A percentile compares a stretch with the other conserved stretches of the same genome.
phyloP scores from a whole-genome alignment of 1,140 invertebrate genomes.

The Diorhabda elongata region DNA sequence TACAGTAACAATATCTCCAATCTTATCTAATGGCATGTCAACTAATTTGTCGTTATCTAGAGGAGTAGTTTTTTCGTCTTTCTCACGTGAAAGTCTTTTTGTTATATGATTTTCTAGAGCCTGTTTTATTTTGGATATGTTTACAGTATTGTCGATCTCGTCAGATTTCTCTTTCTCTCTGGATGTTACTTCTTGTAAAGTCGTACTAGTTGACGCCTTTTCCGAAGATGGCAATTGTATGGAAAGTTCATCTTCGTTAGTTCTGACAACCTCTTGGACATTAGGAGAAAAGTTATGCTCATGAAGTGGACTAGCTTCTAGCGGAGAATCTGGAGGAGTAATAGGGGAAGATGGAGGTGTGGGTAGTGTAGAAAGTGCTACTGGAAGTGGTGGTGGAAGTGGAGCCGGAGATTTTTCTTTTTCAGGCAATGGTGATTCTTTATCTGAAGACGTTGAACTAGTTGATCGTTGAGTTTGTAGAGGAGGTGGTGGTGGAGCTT shows the following conservation, averaged over 20 bases:
- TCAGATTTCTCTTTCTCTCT: slow-evolving; percentile 9
- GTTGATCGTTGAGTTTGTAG: slow-evolving; percentile 24
- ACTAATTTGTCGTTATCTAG: not conserved
- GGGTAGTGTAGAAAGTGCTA: slow-evolving; percentile 38
- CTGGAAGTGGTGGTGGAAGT: slow-evolving; percentile 48
- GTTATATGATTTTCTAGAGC: slow-evolving; percentile 29
- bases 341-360: slow-evolving; percentile 51
- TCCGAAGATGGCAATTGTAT: slow-evolving; percentile 1
- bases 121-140: slow-evolving; percentile 21
- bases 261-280: not conserved
- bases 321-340: slow-evolving; percentile 39
- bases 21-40: slow-evolving; percentile 12
- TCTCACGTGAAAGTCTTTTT: slow-evolving; percentile 26
- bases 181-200: not conserved
- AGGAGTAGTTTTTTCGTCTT: not conserved
- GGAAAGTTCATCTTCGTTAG: not conserved
- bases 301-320: slow-evolving; percentile 10
- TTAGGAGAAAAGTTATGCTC: slow-evolving; percentile 17
- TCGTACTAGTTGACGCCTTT: not conserved
- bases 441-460: slow-evolving; percentile 42
- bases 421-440: not conserved
- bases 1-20: slow-evolving; percentile 31
- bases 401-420: slow-evolving; percentile 52
- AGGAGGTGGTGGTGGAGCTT: slow-evolving; percentile 57
- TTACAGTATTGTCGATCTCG: not conserved